These are phyloP conservation scores for Drosophila sp. DNA, from an alignment of 1,140 invertebrate species.

Conservation along the genomic window DNA sequence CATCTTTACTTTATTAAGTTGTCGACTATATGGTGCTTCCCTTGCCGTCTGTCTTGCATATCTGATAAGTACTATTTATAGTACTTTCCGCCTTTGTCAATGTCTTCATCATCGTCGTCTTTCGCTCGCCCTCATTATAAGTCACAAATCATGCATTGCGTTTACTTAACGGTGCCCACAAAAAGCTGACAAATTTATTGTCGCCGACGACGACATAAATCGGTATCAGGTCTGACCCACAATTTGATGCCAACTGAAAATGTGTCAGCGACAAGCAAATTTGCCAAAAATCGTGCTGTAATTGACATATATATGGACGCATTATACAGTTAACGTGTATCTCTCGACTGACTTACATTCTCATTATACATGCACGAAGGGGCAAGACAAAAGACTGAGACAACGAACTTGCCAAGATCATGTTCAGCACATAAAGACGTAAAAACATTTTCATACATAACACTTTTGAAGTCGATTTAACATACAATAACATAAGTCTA, in stretches of 20 bases:
- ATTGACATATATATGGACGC: conserved; percentile 76
- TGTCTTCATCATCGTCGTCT: conserved; percentile 35
- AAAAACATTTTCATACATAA: conserved; percentile 1
- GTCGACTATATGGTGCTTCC: not conserved
- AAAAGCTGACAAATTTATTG: conserved; percentile 80
- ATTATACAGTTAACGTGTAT: conserved; percentile 48
- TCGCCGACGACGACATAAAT: conserved; percentile 71
- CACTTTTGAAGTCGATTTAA: not conserved
- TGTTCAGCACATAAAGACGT: conserved; percentile 6
- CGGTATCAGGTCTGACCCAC: conserved; percentile 64
- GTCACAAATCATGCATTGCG: conserved; percentile 80
- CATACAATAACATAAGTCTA: not conserved
- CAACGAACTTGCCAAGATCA: conserved; percentile 45
- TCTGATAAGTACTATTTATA: no score
- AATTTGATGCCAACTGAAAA: conserved; percentile 49
- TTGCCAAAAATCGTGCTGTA: conserved; percentile 80
- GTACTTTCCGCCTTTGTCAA: conserved; percentile 26
- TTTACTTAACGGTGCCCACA: conserved; percentile 74
- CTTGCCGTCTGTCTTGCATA: conserved; percentile 46
- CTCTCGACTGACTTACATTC: conserved; percentile 53
- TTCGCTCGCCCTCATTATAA: conserved; percentile 74
- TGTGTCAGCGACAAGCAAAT: conserved; percentile 67
- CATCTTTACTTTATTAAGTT: not conserved
- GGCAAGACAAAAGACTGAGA: conserved; percentile 58
- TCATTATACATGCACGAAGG: conserved; percentile 61